A percentile compares a stretch with the other conserved stretches of the same genome.
These are phyloP conservation scores for Phoenicopterus ruber DNA, from an alignment of 2,113 vertebrate species.

Conservation along the genomic window DNA sequence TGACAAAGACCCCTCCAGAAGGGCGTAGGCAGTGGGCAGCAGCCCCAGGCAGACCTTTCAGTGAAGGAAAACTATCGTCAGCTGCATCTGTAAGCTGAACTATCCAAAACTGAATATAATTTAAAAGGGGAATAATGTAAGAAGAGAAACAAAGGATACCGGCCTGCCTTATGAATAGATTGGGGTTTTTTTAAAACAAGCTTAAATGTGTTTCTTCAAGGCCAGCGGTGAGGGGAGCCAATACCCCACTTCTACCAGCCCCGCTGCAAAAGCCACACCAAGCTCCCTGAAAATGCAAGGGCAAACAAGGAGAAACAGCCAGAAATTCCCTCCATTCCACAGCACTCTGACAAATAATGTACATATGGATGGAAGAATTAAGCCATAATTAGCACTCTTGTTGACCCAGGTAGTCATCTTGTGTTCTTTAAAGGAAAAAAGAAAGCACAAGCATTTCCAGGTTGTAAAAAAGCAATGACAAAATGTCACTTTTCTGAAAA, in stretches of 20 bases:
- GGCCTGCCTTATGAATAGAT: neutral
- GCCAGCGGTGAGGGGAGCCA: neutral
- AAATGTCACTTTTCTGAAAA: neutral
- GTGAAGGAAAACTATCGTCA: neutral
- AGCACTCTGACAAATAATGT: neutral
- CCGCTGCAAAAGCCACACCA: neutral
- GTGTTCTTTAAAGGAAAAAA: neutral
- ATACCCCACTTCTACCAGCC: neutral
- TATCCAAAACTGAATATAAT: neutral
- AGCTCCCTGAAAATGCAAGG: neutral
- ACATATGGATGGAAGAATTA: neutral
- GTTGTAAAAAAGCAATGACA: neutral
- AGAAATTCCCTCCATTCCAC: neutral
- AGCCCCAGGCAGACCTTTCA: neutral
- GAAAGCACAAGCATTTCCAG: neutral
- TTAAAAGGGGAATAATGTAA: neutral
- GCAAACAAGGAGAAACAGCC: neutral
- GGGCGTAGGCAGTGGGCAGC: neutral
- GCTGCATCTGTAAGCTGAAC: neutral
- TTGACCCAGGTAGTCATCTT: neutral
- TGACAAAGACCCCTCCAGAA: neutral
- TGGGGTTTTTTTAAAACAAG: neutral
- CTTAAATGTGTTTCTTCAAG: neutral
- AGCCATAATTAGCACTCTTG: neutral
- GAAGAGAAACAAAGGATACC: neutral